Conservation (phyloP, 2,888 invertebrate genomes). For the Machimus rusticus region DNA sequence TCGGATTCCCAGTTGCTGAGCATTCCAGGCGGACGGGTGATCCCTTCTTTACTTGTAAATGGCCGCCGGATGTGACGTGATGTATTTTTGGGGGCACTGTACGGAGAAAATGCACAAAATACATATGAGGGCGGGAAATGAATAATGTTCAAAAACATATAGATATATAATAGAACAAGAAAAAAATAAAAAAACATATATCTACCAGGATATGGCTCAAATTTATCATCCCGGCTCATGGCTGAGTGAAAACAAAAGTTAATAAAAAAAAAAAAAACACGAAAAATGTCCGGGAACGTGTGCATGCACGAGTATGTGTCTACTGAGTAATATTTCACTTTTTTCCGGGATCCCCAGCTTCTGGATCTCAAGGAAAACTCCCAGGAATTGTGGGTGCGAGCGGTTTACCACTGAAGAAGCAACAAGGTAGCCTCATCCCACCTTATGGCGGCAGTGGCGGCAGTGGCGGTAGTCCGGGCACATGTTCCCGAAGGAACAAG, state of each 20-base stretch:
- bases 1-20: conserved; percentile 73
- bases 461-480: background rate
- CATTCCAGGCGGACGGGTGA: conserved; percentile 75
- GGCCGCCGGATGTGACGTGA: conserved; percentile 65
- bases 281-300: background rate
- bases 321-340: conserved; percentile 6
- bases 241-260: background rate
- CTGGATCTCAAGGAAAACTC: background rate
- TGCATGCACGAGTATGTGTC: background rate
- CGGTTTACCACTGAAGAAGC: background rate
- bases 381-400: background rate
- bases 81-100: conserved; percentile 67
- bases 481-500: background rate
- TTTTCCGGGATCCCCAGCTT: background rate
- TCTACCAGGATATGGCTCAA: background rate
- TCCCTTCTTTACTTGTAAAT: conserved; percentile 69
- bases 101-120: background rate
- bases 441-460: background rate
- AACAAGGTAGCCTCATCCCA: background rate
- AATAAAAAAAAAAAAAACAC: background rate
- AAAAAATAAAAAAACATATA: background rate
- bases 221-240: conserved; percentile 16
- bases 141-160: background rate
- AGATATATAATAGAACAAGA: background rate
- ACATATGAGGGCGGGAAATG: background rate